Evolutionary conservation across 2,888 invertebrate genomes (phyloP).

Genomic region (Drosophila acutilabella): DNA sequence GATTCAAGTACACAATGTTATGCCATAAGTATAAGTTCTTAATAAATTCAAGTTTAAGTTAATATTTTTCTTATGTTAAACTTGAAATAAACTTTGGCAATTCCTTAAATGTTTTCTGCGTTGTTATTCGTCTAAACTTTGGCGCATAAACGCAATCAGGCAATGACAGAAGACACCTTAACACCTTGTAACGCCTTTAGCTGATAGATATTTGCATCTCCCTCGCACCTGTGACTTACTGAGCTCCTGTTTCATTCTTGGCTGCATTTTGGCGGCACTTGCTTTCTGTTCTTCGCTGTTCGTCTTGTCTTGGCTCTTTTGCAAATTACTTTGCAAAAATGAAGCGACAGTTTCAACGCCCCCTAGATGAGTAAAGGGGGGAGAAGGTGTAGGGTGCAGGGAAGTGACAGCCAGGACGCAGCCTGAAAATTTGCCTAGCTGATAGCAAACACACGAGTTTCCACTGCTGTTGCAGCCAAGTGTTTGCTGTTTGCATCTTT

Average conservation of each 20-base stretch:
- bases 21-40: too few species aligned
- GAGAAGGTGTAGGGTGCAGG: background rate
- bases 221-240: conserved; percentile 24
- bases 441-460: conserved; percentile 40
- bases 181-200: conserved; percentile 64
- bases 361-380: background rate
- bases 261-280: conserved; percentile 78
- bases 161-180: conserved; percentile 65
- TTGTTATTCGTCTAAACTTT: conserved; percentile 27
- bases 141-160: conserved; percentile 56
- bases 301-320: conserved; percentile 65
- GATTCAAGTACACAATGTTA: too few species aligned
- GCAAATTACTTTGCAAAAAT: conserved; percentile 82
- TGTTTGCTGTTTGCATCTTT: conserved; percentile 68
- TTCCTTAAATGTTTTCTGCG: background rate
- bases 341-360: conserved; percentile 63
- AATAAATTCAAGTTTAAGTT: too few species aligned
- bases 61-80: too few species aligned
- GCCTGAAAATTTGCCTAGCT: conserved; percentile 50
- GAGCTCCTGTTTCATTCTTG: conserved; percentile 71
- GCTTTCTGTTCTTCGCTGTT: conserved; percentile 61
- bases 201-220: conserved; percentile 20
- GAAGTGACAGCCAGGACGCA: conserved; percentile 30
- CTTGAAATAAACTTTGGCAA: too few species aligned
- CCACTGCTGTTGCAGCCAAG: conserved; percentile 56